These are phyloP conservation scores for Caenorhabditis panamensis DNA, from an alignment of 2,888 invertebrate genomes.

Conservation along the genomic window DNA sequence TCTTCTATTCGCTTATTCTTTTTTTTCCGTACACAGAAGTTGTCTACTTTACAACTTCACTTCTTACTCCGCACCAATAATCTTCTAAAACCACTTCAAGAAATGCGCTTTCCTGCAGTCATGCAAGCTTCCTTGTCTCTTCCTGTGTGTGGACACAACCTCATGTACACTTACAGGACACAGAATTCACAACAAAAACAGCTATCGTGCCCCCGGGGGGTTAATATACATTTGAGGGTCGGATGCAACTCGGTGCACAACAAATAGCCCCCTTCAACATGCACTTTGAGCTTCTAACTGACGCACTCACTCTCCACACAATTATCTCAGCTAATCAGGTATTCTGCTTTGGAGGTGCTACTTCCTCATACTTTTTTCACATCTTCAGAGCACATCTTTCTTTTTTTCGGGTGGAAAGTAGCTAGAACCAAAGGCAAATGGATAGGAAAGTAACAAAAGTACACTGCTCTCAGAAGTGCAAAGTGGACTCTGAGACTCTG, in stretches of 20 bases:
- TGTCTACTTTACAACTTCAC: background rate
- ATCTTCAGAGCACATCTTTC: conserved; percentile 25
- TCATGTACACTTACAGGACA: conserved; percentile 18
- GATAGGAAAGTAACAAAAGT: conserved; percentile 5
- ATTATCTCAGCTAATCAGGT: conserved; percentile 58
- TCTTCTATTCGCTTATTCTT: conserved; percentile 8
- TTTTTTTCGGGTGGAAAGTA: conserved; percentile 3
- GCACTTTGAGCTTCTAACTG: conserved; percentile 42
- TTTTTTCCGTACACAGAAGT: background rate
- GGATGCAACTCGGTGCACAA: conserved; percentile 51
- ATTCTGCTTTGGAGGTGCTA: conserved; percentile 44
- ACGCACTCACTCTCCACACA: conserved; percentile 43
- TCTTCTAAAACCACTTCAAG: conserved; percentile 38
- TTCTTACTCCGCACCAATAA: conserved; percentile 8
- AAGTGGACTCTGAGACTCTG: background rate
- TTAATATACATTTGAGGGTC: conserved; percentile 34
- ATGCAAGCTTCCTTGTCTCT: background rate
- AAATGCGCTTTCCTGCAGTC: background rate
- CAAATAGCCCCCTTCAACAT: conserved; percentile 17
- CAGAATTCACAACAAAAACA: conserved; percentile 25
- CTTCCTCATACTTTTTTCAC: conserved; percentile 36
- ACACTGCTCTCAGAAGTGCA: conserved; percentile 17
- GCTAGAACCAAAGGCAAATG: background rate
- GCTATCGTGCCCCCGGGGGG: conserved; percentile 39
- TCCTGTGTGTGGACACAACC: background rate